Evolutionary conservation across 2,113 vertebrate species (phyloP), one percentile per base, ranked within the genome.

Genomic region (Podocnemis expansa): DNA sequence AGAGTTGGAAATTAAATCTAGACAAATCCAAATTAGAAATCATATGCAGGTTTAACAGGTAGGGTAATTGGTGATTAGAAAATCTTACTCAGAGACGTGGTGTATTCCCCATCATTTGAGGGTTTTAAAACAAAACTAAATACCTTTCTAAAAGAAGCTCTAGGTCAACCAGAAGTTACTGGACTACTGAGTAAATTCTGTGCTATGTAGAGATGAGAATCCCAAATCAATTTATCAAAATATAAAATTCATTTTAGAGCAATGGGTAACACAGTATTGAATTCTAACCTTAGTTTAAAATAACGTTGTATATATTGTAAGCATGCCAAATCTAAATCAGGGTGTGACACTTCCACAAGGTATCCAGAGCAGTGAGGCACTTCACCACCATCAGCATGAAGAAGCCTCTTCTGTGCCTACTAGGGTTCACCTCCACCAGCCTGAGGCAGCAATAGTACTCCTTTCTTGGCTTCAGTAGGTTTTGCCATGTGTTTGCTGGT

Each of bases 161-260:
- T n/a, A 73, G 27, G 8, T 82, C 54, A 58, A 31, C 5, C 87
- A 96, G 85, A 93, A 91, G 10, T 49, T 63, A 38, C 8, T 11
- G 14, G 31, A 13, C 8, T 84, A 14, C 10, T 47, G 51, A 29
- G 4, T 24, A 80, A 55, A 76, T 91, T 82, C 75, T 67, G n/a
- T 80, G 54, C 34, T 60, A 43, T 38, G 52, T 2, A 47, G 45
- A 82, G 31, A 9, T 52, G 7, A 0, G 31, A 95, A 91, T 2
- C 47, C 31, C 78, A 51, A 76, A 87, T 80, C 27, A 51, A 63
- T 9, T 60, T 14, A 13, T 70, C 49, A 80, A 91, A 76, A 1
- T 1, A 60, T 34, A 60, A 31, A 60, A 60, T 29, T 82, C 45
- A 55, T 78, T 79, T 92, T 84, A 85, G 67, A 79, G 51, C 13